phyloP scores from a whole-genome alignment of 2,797 vertebrate genomes.

The Eupleurogrammus muticus region DNA sequence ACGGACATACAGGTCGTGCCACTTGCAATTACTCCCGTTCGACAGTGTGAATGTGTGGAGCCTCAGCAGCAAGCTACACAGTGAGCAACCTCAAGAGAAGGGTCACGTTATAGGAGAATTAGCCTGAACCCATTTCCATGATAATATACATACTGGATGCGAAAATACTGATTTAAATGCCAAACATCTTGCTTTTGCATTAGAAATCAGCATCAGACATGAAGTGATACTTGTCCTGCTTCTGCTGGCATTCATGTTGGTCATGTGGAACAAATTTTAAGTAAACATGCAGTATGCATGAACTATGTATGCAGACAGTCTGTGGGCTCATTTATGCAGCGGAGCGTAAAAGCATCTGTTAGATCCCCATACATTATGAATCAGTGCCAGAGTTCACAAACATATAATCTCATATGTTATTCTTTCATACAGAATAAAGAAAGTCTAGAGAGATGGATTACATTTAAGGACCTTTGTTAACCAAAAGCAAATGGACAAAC shows the following conservation, averaged over 20 bases:
- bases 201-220: conserved; percentile 16
- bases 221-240: background rate
- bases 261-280: conserved; percentile 8
- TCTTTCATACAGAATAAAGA: background rate
- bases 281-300: conserved; percentile 7
- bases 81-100: conserved; percentile 19
- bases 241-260: background rate
- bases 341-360: conserved; percentile 34
- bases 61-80: conserved; percentile 23
- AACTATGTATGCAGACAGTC: background rate
- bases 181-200: background rate
- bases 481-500: background rate
- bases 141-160: conserved; percentile 13
- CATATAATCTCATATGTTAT: background rate
- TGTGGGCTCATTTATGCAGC: conserved; percentile 8
- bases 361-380: conserved; percentile 19
- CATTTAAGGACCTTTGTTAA: background rate
- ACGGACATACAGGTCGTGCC: conserved; percentile 29
- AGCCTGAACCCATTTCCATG: conserved; percentile 37
- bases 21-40: conserved; percentile 32
- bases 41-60: conserved; percentile 29
- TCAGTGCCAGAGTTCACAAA: conserved; percentile 8
- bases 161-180: conserved; percentile 10
- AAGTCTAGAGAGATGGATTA: background rate
- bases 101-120: conserved; percentile 40